Evolutionary conservation across 2,113 vertebrate species (phyloP).

Genomic region (Psettodes erumei): DNA sequence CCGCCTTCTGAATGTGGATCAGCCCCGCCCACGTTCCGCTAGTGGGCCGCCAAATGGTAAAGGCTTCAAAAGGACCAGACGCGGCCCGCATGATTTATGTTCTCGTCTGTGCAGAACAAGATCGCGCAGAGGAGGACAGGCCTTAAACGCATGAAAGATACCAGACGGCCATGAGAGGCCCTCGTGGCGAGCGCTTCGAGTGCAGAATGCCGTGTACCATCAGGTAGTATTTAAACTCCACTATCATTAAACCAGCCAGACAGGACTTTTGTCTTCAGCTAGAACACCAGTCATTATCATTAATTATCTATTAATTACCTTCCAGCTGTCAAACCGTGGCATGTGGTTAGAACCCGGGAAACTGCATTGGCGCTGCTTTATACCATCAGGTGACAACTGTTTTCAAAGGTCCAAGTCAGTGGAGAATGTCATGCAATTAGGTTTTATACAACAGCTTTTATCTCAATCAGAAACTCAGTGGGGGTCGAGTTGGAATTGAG

Average conservation of each 20-base stretch:
- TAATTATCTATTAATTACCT: slow-evolving; percentile 42
- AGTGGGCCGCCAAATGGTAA: slow-evolving; percentile 11
- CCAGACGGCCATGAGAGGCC: slow-evolving; percentile 26
- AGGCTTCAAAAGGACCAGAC: slow-evolving; percentile 30
- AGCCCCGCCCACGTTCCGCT: slow-evolving; percentile 12
- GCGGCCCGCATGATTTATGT: slow-evolving; percentile 11
- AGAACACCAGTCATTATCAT: slow-evolving; percentile 50
- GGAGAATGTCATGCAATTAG: neutral
- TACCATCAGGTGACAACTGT: neutral
- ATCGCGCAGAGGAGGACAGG: neutral
- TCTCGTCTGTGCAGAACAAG: slow-evolving; percentile 17
- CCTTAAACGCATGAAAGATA: slow-evolving; percentile 20
- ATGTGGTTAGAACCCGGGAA: neutral
- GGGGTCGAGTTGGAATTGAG: neutral
- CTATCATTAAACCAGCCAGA: slow-evolving; percentile 48
- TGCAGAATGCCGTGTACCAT: slow-evolving; percentile 2
- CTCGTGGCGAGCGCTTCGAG: slow-evolving; percentile 35
- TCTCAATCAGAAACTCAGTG: neutral
- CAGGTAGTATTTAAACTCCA: slow-evolving; percentile 43
- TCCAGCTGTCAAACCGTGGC: slow-evolving; percentile 1
- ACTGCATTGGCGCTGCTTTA: neutral
- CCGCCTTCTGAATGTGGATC: slow-evolving; percentile 30
- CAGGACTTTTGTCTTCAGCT: slow-evolving; percentile 16
- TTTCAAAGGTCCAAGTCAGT: neutral
- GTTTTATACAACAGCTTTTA: neutral